Evolutionary conservation across 53 echinoderm and acorn worm genomes (phyloP), one percentile per base, ranked within the genome.

Genomic region (Apostichopus leukothele): DNA sequence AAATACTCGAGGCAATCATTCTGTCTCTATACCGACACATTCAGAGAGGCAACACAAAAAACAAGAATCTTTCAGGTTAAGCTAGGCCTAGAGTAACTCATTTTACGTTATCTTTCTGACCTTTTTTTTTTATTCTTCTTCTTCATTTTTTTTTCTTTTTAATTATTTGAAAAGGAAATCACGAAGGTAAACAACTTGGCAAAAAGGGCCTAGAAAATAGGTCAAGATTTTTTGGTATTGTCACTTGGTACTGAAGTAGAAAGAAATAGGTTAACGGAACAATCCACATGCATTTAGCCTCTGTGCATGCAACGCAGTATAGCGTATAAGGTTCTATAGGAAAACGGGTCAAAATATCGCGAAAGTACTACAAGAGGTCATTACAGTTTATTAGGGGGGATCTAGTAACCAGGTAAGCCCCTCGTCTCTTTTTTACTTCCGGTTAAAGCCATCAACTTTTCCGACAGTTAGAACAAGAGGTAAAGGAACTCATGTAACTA

Each of bases 101-200:
- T 19, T 79, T 79, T 63, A 16, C 16, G 19, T 20, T 51, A 79
- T 51, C 39, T 51, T 39, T 8, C 54, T 79, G 79, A 79, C 79
- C 79, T 79, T n/a, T 53, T 50, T 53, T 50, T 52, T 79, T 51
- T n/a, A 52, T 25, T 25, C 2, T 39, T 39, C 39, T 39, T 39
- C 39, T 39, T 39, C 39, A 39, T 39, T 39, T 39, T 39, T 39
- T 39, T 27, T 27, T 27, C 1, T 39, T 39, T 39, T 39, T 39
- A 39, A 39, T 39, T 39, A 79, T 79, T 79, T 79, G 79, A n/a
- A 79, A 51, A 79, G 79, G 79, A 79, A 79, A 79, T 79, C 79
- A 79, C 50, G 51, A 79, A 79, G 53, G 79, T 79, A 79, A 79
- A 79, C 54, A 63, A 63, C 63, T 63, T 63, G 8, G 63, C 63